Evolutionary conservation across 2,888 invertebrate species (phyloP).

Genomic region (Phania funesta): DNA sequence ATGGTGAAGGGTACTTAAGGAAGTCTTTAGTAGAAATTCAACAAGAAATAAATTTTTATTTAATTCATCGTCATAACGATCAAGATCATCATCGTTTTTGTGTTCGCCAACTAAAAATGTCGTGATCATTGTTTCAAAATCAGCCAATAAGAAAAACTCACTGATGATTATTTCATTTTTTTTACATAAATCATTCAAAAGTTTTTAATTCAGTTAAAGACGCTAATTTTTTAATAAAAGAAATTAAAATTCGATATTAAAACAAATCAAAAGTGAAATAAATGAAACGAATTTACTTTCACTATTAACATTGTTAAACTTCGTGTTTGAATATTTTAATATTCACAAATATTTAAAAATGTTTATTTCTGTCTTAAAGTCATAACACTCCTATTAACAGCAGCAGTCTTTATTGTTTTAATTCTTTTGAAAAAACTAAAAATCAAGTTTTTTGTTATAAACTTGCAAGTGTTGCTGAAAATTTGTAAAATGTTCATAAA

Average conservation of each 20-base stretch:
- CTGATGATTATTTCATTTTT: background rate
- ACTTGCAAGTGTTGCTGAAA: slow-evolving; percentile 21
- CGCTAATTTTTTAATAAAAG: background rate
- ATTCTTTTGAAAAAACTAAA: background rate
- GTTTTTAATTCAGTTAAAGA: background rate
- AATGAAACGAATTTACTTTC: slow-evolving; percentile 40
- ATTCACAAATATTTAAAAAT: slow-evolving; percentile 26
- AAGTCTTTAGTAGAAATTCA: slow-evolving; percentile 43
- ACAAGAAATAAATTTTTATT: slow-evolving; percentile 43
- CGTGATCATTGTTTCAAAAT: slow-evolving; percentile 28
- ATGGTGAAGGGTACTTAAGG: slow-evolving; percentile 60
- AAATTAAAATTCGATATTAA: background rate
- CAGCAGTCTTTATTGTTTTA: background rate
- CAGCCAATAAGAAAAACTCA: slow-evolving; percentile 7
- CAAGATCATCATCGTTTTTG: slow-evolving; percentile 2
- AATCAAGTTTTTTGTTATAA: background rate
- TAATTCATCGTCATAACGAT: slow-evolving; percentile 16
- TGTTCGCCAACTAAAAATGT: slow-evolving; percentile 3
- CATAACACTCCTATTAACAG: no score
- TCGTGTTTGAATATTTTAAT: slow-evolving; percentile 34
- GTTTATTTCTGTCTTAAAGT: no score
- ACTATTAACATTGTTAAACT: slow-evolving; percentile 9
- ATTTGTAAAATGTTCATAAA: background rate
- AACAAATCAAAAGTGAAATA: slow-evolving; percentile 7
- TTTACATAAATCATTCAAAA: background rate